A percentile compares a stretch with the other conserved stretches of the same genome.
These are phyloP conservation scores for Bufo gargarizans DNA, from an alignment of 2,113 vertebrate genomes.

Conservation along the genomic window DNA sequence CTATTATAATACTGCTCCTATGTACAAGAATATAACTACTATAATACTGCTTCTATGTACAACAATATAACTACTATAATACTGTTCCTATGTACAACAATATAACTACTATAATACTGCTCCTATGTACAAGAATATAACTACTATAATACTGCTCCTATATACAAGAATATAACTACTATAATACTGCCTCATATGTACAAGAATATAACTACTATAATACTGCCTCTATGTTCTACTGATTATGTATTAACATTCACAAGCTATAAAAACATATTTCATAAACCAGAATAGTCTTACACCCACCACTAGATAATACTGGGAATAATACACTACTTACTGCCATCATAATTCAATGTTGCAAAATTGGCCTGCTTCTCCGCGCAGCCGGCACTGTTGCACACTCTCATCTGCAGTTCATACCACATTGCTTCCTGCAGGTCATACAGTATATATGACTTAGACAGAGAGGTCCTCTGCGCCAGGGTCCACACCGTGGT, in stretches of 20 bases:
- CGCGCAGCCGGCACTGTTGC: constrained; percentile 94
- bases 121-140: constrained; percentile 14
- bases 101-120: constrained; percentile 14
- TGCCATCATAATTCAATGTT: constrained; percentile 91
- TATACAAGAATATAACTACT: constrained; percentile 1
- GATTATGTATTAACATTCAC: no score
- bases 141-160: constrained; percentile 2
- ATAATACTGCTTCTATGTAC: background rate
- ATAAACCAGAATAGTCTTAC: background rate
- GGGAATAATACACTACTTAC: constrained; percentile 74
- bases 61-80: background rate
- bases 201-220: constrained; percentile 16
- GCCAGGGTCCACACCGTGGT: constrained; percentile 90
- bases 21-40: constrained; percentile 20
- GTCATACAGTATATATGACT: constrained; percentile 93
- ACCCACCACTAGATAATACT: background rate
- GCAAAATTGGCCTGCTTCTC: constrained; percentile 95
- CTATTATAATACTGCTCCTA: constrained; percentile 8
- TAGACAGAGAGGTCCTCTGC: constrained; percentile 91
- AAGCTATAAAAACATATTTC: no score
- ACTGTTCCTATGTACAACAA: background rate
- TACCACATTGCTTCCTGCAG: constrained; percentile 97
- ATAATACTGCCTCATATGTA: background rate
- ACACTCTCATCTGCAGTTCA: constrained; percentile 94
- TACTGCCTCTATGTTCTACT: background rate